phyloP scores from a whole-genome alignment of 1,140 invertebrate genomes.

The Meloidogyne hapla region DNA sequence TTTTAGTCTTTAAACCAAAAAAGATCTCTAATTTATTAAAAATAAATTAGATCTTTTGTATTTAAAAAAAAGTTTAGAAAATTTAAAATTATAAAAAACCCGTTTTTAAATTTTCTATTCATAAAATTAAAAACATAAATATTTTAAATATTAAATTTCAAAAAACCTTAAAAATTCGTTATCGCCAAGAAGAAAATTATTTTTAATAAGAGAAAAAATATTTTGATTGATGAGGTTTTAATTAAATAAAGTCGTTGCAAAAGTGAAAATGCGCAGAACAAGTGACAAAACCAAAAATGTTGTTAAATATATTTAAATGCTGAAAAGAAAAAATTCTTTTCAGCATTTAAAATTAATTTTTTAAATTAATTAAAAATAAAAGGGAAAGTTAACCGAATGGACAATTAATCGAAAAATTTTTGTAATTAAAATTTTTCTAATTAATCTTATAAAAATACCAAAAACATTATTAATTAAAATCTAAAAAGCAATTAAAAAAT shows the following conservation, averaged over 20 bases:
- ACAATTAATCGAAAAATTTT: neutral
- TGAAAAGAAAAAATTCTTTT: neutral
- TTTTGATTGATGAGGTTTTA: neutral
- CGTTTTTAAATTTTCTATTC: no score
- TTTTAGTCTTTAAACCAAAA: no score
- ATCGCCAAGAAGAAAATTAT: no score
- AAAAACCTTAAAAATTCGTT: no score
- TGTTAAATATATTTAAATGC: neutral
- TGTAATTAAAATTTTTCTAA: neutral
- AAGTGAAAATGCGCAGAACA: neutral
- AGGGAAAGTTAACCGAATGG: neutral
- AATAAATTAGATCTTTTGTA: no score
- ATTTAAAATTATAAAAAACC: no score
- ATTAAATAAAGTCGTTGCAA: neutral
- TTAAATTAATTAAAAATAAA: neutral
- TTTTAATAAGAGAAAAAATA: neutral
- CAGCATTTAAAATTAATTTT: no score
- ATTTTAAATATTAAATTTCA: no score
- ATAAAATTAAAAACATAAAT: no score
- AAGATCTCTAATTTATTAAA: no score
- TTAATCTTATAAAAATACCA: neutral
- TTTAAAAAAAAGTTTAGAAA: no score
- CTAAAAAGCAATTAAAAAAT: neutral
- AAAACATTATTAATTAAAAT: conserved; percentile 14
- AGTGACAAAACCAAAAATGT: neutral